Evolutionary conservation across 2,888 invertebrate species (phyloP).

Genomic region (Mythimna impura): DNA sequence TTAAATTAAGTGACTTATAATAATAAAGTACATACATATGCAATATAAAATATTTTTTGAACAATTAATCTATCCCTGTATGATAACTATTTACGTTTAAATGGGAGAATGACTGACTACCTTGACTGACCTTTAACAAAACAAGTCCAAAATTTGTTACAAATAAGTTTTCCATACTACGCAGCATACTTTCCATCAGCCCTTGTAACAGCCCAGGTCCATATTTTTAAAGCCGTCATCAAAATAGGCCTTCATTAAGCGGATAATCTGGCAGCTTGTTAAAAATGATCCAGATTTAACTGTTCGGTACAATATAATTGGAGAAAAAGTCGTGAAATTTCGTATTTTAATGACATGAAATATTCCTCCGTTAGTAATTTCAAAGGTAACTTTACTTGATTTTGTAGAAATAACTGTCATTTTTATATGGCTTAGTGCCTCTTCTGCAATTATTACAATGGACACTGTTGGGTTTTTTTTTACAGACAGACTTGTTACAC

Average conservation of each 20-base stretch:
- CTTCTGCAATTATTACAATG: not conserved
- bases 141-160: not conserved
- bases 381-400: too few species aligned
- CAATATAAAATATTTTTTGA: too few species aligned
- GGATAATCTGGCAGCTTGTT: constrained; percentile 47
- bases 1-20: too few species aligned
- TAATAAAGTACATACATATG: too few species aligned
- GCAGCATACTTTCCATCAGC: not conserved
- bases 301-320: constrained; percentile 40
- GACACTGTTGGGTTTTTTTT: not conserved
- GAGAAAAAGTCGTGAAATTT: constrained; percentile 25
- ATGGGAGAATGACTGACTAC: too few species aligned
- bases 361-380: not conserved
- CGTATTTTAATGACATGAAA: constrained; percentile 18
- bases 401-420: not conserved
- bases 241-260: constrained; percentile 34
- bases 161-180: not conserved
- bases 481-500: too few species aligned
- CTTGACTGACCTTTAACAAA: too few species aligned
- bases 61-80: too few species aligned
- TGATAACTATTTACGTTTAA: too few species aligned
- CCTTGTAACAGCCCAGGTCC: not conserved
- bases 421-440: not conserved
- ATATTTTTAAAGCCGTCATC: constrained; percentile 32
- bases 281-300: constrained; percentile 35